Evolutionary conservation across 2,113 vertebrate genomes (phyloP), one percentile per base, ranked within the genome.

Genomic region (Melospiza georgiana): DNA sequence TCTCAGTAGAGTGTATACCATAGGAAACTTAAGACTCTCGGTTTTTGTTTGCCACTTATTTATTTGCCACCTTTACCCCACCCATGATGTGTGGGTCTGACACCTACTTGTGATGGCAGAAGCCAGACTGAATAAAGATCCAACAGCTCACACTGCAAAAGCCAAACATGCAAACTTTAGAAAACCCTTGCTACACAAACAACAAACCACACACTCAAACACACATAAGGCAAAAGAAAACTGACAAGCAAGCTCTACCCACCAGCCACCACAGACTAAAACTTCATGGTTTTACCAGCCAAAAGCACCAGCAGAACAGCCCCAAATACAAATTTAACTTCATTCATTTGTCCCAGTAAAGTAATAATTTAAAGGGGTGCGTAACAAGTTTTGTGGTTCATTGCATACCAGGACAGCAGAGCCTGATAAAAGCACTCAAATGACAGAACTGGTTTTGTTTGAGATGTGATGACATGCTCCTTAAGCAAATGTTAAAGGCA

Each of bases 401-500:
- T 58, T 3, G 73, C 83, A 86, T 92, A 25, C 41, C 58, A 65
- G 76, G 86, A 87, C 69, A 93, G 76, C 88, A 89, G 37, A 90
- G 41, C 79, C 76, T 78, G 94, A 93, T 92, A 89, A 87, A 97
- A 96, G 73, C 58, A 76, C 83, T 96, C 76, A 54, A 51, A 69
- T 95, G 92, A 87, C 95, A 90, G 80, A 41, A 19, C 23, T 96
- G 90, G 88, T 96, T 90, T 86, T 78, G 72, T 95, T 89, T 84
- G 68, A 95, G 88, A 93, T 67, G 85, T 89, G 89, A 93, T 93
- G 92, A 96, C 94, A 92, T 93, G 73, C 87, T 96, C 88, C 92
- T 95, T 89, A 96, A 96, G 86, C 61, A 97, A 95, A 95, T 90
- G 83, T 94, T 93, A 78, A 41, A 95, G 83, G 88, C 95, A 73